phyloP scores from a whole-genome alignment of 2,888 invertebrate species.

The Silvanus unidentatus region DNA sequence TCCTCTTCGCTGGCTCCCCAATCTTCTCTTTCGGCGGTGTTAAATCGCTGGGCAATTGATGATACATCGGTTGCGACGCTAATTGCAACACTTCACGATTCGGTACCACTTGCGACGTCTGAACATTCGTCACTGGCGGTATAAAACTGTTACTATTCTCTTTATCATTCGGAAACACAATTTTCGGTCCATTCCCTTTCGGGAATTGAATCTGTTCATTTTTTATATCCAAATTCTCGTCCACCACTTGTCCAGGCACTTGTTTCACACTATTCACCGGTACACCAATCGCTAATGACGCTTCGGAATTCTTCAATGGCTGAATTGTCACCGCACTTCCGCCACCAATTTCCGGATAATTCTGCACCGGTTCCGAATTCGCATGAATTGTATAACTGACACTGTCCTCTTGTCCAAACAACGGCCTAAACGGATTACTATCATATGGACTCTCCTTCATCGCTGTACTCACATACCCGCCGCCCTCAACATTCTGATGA shows the following conservation, averaged over 20 bases:
- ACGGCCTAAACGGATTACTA: conserved; percentile 40
- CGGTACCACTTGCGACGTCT: conserved; percentile 18
- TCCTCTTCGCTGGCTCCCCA: conserved; percentile 18
- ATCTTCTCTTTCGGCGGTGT: conserved; percentile 45
- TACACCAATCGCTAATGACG: conserved; percentile 43
- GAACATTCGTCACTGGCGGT: conserved; percentile 23
- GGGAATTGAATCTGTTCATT: conserved; percentile 33
- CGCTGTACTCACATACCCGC: conserved; percentile 46
- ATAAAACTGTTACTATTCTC: conserved; percentile 24
- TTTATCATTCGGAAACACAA: conserved; percentile 41
- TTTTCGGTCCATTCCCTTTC: conserved; percentile 32
- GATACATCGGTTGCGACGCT: conserved; percentile 44
- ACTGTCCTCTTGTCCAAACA: conserved; percentile 28
- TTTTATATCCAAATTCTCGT: conserved; percentile 36
- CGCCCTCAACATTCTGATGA: conserved; percentile 53
- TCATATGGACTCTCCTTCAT: conserved; percentile 50
- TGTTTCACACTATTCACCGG: conserved; percentile 37
- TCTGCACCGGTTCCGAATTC: conserved; percentile 11
- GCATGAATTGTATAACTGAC: conserved; percentile 21
- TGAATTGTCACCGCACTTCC: conserved; percentile 40
- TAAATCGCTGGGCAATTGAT: conserved; percentile 46
- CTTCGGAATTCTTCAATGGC: conserved; percentile 41
- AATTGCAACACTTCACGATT: conserved; percentile 40
- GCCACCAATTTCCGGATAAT: conserved; percentile 24
- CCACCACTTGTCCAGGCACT: conserved; percentile 43